phyloP scores from a whole-genome alignment of 2,113 vertebrate species.

The Okapia johnstoni region DNA sequence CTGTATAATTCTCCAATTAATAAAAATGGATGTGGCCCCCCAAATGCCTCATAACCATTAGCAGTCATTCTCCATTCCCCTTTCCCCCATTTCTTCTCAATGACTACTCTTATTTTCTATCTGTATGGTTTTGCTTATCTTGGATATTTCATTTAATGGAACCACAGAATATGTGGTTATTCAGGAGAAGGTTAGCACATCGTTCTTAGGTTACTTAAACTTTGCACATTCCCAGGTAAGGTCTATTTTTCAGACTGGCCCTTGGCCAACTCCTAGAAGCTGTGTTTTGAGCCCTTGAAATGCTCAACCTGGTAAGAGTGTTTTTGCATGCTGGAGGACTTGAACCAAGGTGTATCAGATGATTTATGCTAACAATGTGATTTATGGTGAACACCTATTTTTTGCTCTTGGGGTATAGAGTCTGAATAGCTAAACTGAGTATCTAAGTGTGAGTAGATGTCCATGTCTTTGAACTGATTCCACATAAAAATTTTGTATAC shows the following conservation, averaged over 20 bases:
- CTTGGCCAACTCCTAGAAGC: background rate
- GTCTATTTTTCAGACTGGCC: background rate
- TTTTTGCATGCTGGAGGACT: background rate
- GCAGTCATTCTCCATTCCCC: background rate
- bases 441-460: background rate
- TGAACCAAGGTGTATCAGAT: background rate
- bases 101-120: background rate
- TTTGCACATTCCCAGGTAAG: background rate
- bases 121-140: background rate
- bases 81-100: background rate
- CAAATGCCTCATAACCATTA: background rate
- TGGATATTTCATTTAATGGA: background rate
- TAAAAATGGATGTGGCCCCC: conserved; percentile 42
- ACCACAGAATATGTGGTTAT: background rate
- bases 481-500: background rate
- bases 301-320: background rate
- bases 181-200: background rate
- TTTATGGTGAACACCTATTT: background rate
- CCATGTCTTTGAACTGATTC: background rate
- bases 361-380: background rate
- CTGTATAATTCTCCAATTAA: conserved; percentile 29
- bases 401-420: background rate
- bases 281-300: background rate
- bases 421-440: background rate
- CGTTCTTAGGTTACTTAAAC: background rate